These are phyloP conservation scores for Apamea crenata DNA, from an alignment of 2,888 invertebrate species.

Conservation along the genomic window DNA sequence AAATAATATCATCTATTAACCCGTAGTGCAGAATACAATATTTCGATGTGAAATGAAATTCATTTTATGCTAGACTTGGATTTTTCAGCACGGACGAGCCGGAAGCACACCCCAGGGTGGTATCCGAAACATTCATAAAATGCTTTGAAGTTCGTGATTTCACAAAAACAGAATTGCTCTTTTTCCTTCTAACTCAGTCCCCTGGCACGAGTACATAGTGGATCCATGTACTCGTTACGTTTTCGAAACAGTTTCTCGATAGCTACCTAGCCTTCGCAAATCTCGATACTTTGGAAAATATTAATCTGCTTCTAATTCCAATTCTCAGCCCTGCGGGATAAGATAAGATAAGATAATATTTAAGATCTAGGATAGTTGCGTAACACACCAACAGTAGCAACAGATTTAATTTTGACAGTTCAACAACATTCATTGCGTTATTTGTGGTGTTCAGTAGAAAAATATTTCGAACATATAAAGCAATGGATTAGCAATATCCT, in stretches of 20 bases:
- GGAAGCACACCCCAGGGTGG: slow-evolving; percentile 12
- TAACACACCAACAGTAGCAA: too few relatives aligned
- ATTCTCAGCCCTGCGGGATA: neutral
- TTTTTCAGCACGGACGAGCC: slow-evolving; percentile 17
- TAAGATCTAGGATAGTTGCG: too few relatives aligned
- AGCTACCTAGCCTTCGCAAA: neutral
- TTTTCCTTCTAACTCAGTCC: neutral
- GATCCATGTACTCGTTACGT: neutral
- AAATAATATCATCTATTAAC: too few relatives aligned
- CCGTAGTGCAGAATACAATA: neutral
- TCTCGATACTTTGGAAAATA: neutral
- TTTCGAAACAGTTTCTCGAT: neutral
- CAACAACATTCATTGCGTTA: too few relatives aligned
- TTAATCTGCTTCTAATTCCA: neutral
- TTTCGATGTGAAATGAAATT: slow-evolving; percentile 5
- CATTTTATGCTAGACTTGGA: slow-evolving; percentile 15
- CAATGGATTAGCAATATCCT: too few relatives aligned
- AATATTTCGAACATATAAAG: too few relatives aligned
- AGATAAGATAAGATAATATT: too few relatives aligned
- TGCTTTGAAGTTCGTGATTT: slow-evolving; percentile 8
- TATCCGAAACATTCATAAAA: slow-evolving; percentile 32
- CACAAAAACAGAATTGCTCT: slow-evolving; percentile 1
- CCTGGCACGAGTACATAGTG: neutral
- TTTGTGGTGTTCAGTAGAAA: too few relatives aligned
- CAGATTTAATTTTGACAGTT: too few relatives aligned